Base-by-base conservation (phyloP, 2,888 invertebrate species). In the Anarsia innoxiella region DNA sequence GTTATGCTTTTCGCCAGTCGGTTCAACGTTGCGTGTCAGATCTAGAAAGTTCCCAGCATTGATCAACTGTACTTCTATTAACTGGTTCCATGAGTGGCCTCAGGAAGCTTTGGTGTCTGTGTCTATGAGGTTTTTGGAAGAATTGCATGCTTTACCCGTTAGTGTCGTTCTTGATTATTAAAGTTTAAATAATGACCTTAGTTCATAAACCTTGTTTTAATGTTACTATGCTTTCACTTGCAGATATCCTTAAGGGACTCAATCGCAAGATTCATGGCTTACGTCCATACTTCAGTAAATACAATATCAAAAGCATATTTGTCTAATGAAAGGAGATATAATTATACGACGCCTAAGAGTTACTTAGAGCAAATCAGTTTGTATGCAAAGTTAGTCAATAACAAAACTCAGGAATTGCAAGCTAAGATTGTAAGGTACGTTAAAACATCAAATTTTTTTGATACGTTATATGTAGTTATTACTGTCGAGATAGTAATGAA, bases 41-140 rank as follows among this genome's bases (percentile, higher is more conserved):
- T 93, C 96, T 13, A 88, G 98, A 51, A 97, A 97, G 83, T 98
- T 98, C 72, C 98, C 98, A 0, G 97, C 97, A 5, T 90, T 98
- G 44, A 95, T 96, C 48, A 98, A 96, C 76, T 95, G 96, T 58
- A 96, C 97, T 3, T 93, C 94, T 36, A 96, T 97, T 47, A 96
- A 98, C 71, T 98, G 98, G 97, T 98, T 98, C 78, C 97, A 98
- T 66, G 97, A 97, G 72, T 98, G 98, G 98, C 97, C 98, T 2
- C 95, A 97, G 79, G 97, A 97, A 75, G 98, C 98, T 37, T 86
- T 98, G 40, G 92, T 97, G 42, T 97, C 97, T 4, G 98, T 98
- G 6, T 93, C 97, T 12, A 89, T 93, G 76, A 89, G 93, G 52
- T 98, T 97, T 73, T 82, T 98, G 42, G 90, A 91, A 58, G 93